Evolutionary conservation across 2,797 vertebrate genomes (phyloP).

Genomic region (Sebastes steindachneri): DNA sequence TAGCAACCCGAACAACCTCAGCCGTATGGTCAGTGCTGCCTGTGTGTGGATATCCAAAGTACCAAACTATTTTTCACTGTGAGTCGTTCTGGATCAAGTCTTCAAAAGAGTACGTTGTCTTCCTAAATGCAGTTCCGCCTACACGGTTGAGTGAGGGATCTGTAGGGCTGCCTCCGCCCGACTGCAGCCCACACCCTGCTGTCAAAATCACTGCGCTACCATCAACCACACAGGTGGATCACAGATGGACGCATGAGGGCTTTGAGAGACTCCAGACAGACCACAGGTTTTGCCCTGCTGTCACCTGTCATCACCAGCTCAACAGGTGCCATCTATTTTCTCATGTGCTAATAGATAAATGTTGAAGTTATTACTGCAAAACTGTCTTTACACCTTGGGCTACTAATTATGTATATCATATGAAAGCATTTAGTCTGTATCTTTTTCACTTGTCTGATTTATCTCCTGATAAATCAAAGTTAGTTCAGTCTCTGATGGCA

Average conservation of each 20-base stretch:
- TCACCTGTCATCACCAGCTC: conserved; percentile 1
- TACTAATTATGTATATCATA: background rate
- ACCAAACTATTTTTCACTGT: background rate
- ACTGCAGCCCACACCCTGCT: conserved; percentile 20
- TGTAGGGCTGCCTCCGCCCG: background rate
- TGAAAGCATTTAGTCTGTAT: background rate
- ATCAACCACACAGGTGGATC: conserved; percentile 29
- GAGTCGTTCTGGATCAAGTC: background rate
- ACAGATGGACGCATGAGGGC: conserved; percentile 21
- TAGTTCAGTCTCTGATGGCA: background rate
- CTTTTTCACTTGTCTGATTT: background rate
- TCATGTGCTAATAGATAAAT: background rate
- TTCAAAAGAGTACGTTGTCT: background rate
- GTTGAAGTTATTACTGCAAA: background rate
- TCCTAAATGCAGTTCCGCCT: background rate
- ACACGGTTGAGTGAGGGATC: background rate
- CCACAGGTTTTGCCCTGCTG: conserved; percentile 10
- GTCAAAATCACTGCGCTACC: conserved; percentile 7
- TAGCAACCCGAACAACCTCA: conserved; percentile 5
- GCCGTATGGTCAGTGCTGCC: background rate
- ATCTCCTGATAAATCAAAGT: background rate
- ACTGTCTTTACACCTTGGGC: background rate
- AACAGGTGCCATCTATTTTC: background rate
- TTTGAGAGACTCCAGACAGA: background rate
- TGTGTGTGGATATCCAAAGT: background rate